These are phyloP conservation scores for Heliconius hortense DNA, from an alignment of 2,888 invertebrate species.

Conservation along the genomic window DNA sequence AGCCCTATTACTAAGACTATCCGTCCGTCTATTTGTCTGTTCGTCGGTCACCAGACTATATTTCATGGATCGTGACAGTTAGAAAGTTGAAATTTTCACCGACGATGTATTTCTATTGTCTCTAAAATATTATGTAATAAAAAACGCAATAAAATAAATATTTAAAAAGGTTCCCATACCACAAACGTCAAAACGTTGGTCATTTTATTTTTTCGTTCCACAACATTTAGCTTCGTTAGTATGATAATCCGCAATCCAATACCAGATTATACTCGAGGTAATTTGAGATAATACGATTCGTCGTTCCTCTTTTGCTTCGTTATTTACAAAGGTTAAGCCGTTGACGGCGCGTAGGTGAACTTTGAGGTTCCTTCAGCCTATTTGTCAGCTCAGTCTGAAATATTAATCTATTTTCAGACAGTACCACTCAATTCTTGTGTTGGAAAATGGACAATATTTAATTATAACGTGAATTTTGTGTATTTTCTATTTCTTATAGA, in stretches of 20 bases:
- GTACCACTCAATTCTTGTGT: background rate
- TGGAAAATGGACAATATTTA: background rate
- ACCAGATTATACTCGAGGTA: slow-evolving; percentile 28
- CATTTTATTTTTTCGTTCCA: background rate
- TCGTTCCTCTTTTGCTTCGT: slow-evolving; percentile 28
- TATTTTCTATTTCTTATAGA: too few relatives aligned
- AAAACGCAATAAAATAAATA: too few relatives aligned
- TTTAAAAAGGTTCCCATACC: too few relatives aligned
- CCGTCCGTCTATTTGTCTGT: too few relatives aligned
- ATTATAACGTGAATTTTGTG: background rate
- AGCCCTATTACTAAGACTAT: too few relatives aligned
- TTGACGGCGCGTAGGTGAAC: slow-evolving; percentile 22
- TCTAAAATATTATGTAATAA: too few relatives aligned
- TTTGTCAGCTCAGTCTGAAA: slow-evolving; percentile 8
- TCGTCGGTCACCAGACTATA: too few relatives aligned
- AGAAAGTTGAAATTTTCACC: too few relatives aligned
- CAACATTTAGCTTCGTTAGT: slow-evolving; percentile 15
- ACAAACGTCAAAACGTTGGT: too few relatives aligned
- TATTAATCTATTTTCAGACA: background rate
- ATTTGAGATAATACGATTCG: slow-evolving; percentile 28
- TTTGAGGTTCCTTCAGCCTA: slow-evolving; percentile 14
- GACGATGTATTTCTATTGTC: too few relatives aligned
- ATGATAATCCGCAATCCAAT: slow-evolving; percentile 26
- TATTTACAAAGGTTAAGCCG: slow-evolving; percentile 30
- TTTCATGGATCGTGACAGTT: too few relatives aligned